Percentiles rank a stretch among this genome's conserved stretches.
Conservation (phyloP, 2,888 invertebrate species). For the Melanophora roralis region DNA sequence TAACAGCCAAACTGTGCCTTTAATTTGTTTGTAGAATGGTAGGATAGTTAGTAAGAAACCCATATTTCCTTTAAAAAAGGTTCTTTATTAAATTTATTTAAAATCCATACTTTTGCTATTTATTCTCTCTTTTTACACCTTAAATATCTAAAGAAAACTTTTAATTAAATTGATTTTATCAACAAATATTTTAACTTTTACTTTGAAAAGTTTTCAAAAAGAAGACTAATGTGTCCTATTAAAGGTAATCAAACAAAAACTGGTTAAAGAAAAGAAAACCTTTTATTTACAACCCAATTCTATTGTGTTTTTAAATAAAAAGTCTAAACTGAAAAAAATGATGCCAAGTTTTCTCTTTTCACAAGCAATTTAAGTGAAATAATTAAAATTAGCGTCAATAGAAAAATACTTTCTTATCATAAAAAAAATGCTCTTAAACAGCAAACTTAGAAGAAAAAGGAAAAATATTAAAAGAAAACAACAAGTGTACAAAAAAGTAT, state of each 20-base stretch:
- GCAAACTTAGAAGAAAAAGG: not conserved
- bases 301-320: not conserved
- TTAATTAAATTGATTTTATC: not conserved
- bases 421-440: constrained; percentile 21
- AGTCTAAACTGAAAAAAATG: not conserved
- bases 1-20: too few species aligned
- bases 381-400: constrained; percentile 56
- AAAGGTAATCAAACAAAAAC: not conserved
- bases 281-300: not conserved
- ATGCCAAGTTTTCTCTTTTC: constrained; percentile 48
- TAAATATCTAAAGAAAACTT: too few species aligned
- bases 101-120: too few species aligned
- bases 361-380: constrained; percentile 44
- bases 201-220: too few species aligned
- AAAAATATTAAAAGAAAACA: not conserved
- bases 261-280: not conserved
- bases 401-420: constrained; percentile 15
- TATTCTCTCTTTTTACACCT: too few species aligned
- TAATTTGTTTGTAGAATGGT: too few species aligned
- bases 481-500: constrained; percentile 13
- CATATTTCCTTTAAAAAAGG: too few species aligned
- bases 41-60: too few species aligned
- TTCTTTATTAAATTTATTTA: too few species aligned
- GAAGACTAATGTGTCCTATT: not conserved
- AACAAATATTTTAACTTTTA: constrained; percentile 9